Percentiles rank a stretch among this genome's conserved stretches.
Conservation (phyloP, 1,140 invertebrate genomes). For the Homalodisca vitripennis region DNA sequence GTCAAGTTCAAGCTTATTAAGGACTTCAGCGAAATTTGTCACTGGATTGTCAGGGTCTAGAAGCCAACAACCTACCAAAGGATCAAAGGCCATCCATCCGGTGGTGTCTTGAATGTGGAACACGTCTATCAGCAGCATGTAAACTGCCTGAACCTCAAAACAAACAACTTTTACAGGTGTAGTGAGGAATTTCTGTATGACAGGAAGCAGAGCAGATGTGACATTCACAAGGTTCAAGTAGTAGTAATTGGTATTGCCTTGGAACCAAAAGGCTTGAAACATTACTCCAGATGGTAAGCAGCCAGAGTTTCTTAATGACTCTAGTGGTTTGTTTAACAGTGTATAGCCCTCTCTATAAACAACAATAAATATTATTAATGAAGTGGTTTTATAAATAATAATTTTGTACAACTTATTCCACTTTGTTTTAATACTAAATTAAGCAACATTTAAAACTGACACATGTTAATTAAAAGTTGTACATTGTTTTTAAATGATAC, state of each 20-base stretch:
- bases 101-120: conserved; percentile 30
- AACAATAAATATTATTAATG: neutral
- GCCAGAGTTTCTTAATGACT: conserved; percentile 8
- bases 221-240: neutral
- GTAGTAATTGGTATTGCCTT: neutral
- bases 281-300: conserved; percentile 26
- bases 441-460: neutral
- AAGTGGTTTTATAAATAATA: neutral
- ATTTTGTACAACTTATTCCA: neutral
- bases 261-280: neutral
- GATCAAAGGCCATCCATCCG: conserved; percentile 36
- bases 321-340: conserved; percentile 24
- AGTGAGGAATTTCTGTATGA: neutral
- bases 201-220: neutral
- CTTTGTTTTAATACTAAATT: neutral
- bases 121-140: conserved; percentile 30
- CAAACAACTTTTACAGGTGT: conserved; percentile 33
- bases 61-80: conserved; percentile 37
- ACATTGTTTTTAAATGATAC: neutral
- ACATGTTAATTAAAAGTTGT: neutral
- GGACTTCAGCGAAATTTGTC: conserved; percentile 22
- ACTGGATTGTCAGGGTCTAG: conserved; percentile 39
- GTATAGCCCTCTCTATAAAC: conserved; percentile 31
- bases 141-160: conserved; percentile 36
- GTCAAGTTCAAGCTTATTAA: conserved; percentile 7